Percentiles rank a stretch among this genome's conserved stretches.
Evolutionary conservation across 2,888 invertebrate genomes (phyloP).

Genomic region (Tenthredo scrophulariae): DNA sequence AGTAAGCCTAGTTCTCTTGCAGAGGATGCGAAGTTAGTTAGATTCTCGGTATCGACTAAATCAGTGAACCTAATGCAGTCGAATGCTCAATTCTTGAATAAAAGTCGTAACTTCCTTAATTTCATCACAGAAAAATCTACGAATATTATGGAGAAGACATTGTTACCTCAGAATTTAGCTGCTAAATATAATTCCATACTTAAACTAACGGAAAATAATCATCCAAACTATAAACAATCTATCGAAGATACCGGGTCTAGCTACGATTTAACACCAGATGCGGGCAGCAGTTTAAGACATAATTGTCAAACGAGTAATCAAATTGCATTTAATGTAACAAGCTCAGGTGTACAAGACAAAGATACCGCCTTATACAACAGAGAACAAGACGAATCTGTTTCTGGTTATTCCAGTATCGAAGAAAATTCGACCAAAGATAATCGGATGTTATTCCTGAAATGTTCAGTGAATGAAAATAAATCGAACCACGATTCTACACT

Average conservation of each 20-base stretch:
- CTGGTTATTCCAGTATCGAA: background rate
- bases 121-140: slow-evolving; percentile 75
- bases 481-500: background rate
- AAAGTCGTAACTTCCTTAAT: slow-evolving; percentile 73
- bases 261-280: slow-evolving; percentile 30
- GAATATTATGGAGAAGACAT: slow-evolving; percentile 74
- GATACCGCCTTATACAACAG: slow-evolving; percentile 10
- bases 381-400: slow-evolving; percentile 38
- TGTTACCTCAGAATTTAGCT: slow-evolving; percentile 71
- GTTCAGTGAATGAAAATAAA: slow-evolving; percentile 5
- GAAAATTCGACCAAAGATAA: slow-evolving; percentile 53
- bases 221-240: slow-evolving; percentile 55
- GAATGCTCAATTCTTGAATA: slow-evolving; percentile 73
- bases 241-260: slow-evolving; percentile 47
- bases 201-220: slow-evolving; percentile 52
- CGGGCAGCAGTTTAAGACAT: slow-evolving; percentile 19
- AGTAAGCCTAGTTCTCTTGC: slow-evolving; percentile 55
- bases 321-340: slow-evolving; percentile 29
- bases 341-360: background rate
- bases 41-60: slow-evolving; percentile 71
- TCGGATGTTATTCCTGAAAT: slow-evolving; percentile 25
- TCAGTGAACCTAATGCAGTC: slow-evolving; percentile 73
- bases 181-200: slow-evolving; percentile 63
- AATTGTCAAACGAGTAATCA: slow-evolving; percentile 32
- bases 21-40: slow-evolving; percentile 71